phyloP scores from a whole-genome alignment of 2,113 vertebrate genomes.

The Pomatorhinus ruficollis region DNA sequence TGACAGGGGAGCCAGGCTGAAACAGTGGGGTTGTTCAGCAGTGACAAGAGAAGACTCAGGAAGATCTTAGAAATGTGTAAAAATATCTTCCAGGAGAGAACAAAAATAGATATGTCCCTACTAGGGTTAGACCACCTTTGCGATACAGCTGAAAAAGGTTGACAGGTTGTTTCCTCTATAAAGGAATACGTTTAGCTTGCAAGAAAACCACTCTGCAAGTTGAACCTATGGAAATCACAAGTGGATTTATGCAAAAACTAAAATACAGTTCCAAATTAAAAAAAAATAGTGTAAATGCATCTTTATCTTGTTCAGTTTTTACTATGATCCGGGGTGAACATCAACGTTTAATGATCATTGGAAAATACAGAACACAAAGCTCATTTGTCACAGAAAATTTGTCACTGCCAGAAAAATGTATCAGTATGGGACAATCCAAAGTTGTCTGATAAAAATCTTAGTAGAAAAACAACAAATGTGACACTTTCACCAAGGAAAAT shows the following conservation, averaged over 20 bases:
- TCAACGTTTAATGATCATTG: background rate
- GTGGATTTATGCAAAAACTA: background rate
- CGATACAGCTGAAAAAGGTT: background rate
- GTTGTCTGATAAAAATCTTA: background rate
- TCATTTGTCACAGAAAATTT: background rate
- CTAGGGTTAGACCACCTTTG: background rate
- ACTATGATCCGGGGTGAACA: background rate
- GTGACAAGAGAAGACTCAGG: background rate
- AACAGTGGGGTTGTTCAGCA: background rate
- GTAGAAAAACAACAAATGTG: background rate
- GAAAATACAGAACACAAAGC: background rate
- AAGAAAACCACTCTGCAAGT: background rate
- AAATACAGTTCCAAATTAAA: background rate
- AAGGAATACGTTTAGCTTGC: background rate
- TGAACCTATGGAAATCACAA: background rate
- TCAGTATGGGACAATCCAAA: background rate
- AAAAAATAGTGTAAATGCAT: background rate
- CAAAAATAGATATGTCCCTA: background rate
- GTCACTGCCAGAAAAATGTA: background rate
- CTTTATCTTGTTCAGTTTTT: background rate
- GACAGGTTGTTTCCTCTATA: background rate
- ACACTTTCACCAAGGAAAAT: background rate
- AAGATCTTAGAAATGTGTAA: background rate
- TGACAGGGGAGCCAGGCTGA: background rate
- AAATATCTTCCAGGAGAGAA: background rate